Percentiles rank a stretch among this genome's conserved stretches.
Conservation (phyloP, 2,113 vertebrate species). For the Cyrtonyx montezumae region DNA sequence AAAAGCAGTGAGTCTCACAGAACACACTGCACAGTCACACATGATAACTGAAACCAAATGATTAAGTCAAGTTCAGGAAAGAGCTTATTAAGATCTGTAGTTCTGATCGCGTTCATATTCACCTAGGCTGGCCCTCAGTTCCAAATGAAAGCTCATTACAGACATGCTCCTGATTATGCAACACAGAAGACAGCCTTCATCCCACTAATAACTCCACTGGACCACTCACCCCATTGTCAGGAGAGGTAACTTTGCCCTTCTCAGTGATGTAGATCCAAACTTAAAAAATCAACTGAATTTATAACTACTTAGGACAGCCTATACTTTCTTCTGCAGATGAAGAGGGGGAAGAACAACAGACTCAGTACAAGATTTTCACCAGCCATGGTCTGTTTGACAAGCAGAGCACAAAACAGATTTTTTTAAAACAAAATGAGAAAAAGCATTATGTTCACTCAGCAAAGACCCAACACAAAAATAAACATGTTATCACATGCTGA, state of each 20-base stretch:
- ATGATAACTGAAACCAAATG: neutral
- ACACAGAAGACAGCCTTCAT: neutral
- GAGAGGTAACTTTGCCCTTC: neutral
- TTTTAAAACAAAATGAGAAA: constrained; percentile 9
- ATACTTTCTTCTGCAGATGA: neutral
- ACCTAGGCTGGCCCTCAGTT: rapidly evolving
- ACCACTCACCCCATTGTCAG: neutral
- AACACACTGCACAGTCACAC: neutral
- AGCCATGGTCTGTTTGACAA: constrained; percentile 3
- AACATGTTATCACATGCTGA: constrained; percentile 12
- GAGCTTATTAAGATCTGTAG: neutral
- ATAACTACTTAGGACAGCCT: neutral
- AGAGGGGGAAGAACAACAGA: neutral
- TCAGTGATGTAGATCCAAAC: neutral
- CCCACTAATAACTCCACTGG: neutral
- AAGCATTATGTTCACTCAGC: neutral
- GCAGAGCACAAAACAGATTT: neutral
- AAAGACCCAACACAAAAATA: constrained; percentile 40
- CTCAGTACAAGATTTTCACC: neutral
- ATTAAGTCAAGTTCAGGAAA: neutral
- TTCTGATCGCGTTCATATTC: neutral
- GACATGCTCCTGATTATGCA: neutral
- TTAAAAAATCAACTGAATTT: neutral
- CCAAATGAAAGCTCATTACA: neutral
- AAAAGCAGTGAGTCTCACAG: neutral